phyloP scores from a whole-genome alignment of 2,888 invertebrate species.

The Tineola bisselliella region DNA sequence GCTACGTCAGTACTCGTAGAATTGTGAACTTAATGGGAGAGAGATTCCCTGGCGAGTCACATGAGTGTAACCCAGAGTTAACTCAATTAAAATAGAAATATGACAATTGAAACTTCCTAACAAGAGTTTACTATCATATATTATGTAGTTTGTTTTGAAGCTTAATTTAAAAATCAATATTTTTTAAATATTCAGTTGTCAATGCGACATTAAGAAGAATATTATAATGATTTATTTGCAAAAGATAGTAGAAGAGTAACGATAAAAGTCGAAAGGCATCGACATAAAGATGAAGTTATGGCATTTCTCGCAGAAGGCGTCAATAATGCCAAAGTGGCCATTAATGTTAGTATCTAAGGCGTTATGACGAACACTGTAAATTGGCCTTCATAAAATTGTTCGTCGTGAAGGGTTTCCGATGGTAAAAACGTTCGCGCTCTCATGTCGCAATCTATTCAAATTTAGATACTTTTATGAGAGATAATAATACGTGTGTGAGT shows the following conservation, averaged over 20 bases:
- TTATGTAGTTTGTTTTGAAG: too few species aligned
- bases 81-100: too few species aligned
- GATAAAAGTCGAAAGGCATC: constrained; percentile 26
- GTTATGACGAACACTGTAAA: constrained; percentile 44
- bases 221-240: constrained; percentile 9
- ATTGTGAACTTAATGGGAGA: not conserved
- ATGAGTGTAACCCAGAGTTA: too few species aligned
- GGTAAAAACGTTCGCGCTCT: not conserved
- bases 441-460: not conserved
- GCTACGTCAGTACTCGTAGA: not conserved
- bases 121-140: too few species aligned
- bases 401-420: not conserved
- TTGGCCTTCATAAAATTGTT: constrained; percentile 33
- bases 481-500: not conserved
- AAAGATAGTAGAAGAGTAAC: constrained; percentile 17
- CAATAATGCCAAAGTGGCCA: constrained; percentile 45
- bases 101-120: too few species aligned
- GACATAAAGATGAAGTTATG: constrained; percentile 34
- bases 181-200: not conserved
- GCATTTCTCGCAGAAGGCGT: constrained; percentile 31
- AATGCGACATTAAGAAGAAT: not conserved
- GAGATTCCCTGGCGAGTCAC: too few species aligned
- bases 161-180: too few species aligned
- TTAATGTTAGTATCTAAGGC: constrained; percentile 30
- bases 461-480: not conserved